Evolutionary conservation across 30 jellyfish, hydroid and myxozoan species (phyloP).

Genomic region (Kudoa iwatai): DNA sequence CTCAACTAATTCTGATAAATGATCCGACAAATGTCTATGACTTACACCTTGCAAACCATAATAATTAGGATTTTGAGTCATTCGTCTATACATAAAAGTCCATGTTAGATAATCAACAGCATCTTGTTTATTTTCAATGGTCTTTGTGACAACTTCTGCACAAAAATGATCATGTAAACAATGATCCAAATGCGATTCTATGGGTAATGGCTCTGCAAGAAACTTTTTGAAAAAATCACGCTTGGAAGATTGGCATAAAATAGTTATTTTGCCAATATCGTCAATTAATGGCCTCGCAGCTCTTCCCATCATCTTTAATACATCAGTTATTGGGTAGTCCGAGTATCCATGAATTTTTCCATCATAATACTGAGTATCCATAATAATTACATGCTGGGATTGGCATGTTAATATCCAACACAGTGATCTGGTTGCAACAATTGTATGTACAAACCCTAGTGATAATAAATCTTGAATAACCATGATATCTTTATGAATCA

Average conservation of each 20-base stretch:
- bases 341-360: constrained; percentile 46
- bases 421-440: constrained; percentile 45
- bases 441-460: constrained; percentile 49
- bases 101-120: constrained; percentile 90
- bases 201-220: constrained; percentile 54
- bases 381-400: constrained; percentile 32
- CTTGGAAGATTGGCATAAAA: constrained; percentile 41
- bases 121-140: constrained; percentile 79
- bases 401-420: constrained; percentile 46
- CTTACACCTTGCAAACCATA: constrained; percentile 85
- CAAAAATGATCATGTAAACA: constrained; percentile 83
- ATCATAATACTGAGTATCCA: constrained; percentile 56
- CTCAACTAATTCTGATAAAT: constrained; percentile 76
- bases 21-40: constrained; percentile 79
- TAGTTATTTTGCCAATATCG: constrained; percentile 34
- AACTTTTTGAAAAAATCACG: constrained; percentile 43
- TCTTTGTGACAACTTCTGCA: constrained; percentile 91
- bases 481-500: constrained; percentile 25
- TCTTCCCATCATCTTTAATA: constrained; percentile 43
- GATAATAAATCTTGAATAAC: constrained; percentile 38
- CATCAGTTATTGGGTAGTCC: constrained; percentile 82
- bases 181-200: constrained; percentile 87
- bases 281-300: constrained; percentile 51
- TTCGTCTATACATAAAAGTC: constrained; percentile 70
- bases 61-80: constrained; percentile 89